Conservation (phyloP, 2,113 vertebrate genomes). For the Orthochromis indermauri region DNA sequence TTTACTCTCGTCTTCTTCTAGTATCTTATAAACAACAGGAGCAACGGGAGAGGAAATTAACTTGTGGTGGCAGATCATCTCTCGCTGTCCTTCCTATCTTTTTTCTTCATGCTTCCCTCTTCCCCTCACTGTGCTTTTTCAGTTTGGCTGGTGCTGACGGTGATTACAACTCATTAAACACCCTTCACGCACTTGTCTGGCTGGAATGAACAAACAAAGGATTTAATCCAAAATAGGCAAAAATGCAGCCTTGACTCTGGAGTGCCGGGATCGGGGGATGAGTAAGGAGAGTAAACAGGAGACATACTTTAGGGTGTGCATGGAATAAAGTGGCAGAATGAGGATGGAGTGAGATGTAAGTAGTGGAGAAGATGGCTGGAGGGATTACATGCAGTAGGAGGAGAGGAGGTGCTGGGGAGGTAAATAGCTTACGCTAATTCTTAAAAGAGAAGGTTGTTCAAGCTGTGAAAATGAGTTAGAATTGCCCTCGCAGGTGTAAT, state of each 20-base stretch:
- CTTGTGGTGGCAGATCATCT: not conserved
- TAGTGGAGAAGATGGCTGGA: not conserved
- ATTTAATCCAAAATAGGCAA: not conserved
- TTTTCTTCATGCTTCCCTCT: not conserved
- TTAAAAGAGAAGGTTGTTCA: not conserved
- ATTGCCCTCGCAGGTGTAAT: slow-evolving; percentile 9
- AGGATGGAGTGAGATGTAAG: not conserved
- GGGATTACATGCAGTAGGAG: not conserved
- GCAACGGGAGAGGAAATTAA: not conserved
- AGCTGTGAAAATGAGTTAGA: slow-evolving; percentile 14
- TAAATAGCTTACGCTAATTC: slow-evolving; percentile 11
- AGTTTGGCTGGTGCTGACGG: not conserved
- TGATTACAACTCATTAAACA: slow-evolving; percentile 49
- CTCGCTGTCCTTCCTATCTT: not conserved
- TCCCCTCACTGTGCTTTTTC: not conserved
- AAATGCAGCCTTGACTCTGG: not conserved
- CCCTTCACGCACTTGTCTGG: slow-evolving; percentile 9
- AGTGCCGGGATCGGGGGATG: not conserved
- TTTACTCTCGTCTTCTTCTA: not conserved
- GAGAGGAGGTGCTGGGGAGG: not conserved
- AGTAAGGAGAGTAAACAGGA: not conserved
- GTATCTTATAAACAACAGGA: not conserved
- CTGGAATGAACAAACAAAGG: slow-evolving; percentile 6
- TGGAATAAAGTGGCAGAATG: not conserved
- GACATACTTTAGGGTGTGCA: not conserved